A percentile compares a stretch with the other conserved stretches of the same genome.
Conservation (phyloP, 2,888 invertebrate genomes). For the Phalangium opilio region DNA sequence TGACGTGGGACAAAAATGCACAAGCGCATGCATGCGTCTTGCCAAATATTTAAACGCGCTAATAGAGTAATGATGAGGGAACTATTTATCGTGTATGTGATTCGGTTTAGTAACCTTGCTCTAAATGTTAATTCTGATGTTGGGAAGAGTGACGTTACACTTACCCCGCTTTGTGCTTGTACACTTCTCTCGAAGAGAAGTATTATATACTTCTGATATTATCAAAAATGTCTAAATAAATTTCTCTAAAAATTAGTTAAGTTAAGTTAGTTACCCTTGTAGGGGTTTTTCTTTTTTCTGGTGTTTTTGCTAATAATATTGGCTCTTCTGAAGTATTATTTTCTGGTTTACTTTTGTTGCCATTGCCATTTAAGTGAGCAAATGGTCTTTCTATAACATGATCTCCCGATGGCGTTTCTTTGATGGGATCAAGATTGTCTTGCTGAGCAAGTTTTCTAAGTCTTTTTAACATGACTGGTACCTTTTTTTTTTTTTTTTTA, state of each 20-base stretch:
- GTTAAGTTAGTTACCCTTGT: not conserved
- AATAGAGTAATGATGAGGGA: too few relatives aligned
- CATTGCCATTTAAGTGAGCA: constrained; percentile 17
- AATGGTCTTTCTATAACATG: constrained; percentile 19
- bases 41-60: too few relatives aligned
- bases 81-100: not conserved
- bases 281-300: not conserved
- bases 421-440: constrained; percentile 29
- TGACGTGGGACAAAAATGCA: too few relatives aligned
- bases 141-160: too few relatives aligned
- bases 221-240: too few relatives aligned
- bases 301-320: not conserved
- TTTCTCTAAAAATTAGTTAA: constrained; percentile 1
- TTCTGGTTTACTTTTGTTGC: constrained; percentile 5
- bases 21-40: too few relatives aligned
- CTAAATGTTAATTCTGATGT: too few relatives aligned
- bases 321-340: not conserved
- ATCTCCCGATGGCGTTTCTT: constrained; percentile 5
- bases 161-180: too few relatives aligned
- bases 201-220: too few relatives aligned
- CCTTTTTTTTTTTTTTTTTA: constrained; percentile 23
- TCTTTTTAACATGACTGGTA: constrained; percentile 71
- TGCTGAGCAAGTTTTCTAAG: constrained; percentile 55
- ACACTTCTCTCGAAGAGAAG: too few relatives aligned
- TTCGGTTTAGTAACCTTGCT: too few relatives aligned